Evolutionary conservation across 2,888 invertebrate species (phyloP).

Genomic region (Toxonevra muliebris): DNA sequence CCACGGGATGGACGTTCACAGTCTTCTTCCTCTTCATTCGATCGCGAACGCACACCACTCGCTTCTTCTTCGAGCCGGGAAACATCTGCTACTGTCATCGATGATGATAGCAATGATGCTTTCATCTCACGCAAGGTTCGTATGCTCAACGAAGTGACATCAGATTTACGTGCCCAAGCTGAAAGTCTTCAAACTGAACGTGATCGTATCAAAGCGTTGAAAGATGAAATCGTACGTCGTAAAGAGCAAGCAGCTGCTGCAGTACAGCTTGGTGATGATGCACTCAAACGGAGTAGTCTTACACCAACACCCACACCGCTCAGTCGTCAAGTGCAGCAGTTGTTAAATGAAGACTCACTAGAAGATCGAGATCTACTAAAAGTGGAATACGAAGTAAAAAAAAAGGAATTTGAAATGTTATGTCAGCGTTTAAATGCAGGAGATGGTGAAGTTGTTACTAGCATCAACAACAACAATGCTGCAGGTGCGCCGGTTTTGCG

Average conservation of each 20-base stretch:
- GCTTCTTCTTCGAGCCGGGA: slow-evolving; percentile 13
- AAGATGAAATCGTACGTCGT: slow-evolving; percentile 61
- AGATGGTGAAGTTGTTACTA: slow-evolving; percentile 38
- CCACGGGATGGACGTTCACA: slow-evolving; percentile 19
- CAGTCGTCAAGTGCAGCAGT: slow-evolving; percentile 45
- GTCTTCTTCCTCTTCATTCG: slow-evolving; percentile 38
- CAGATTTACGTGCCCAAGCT: slow-evolving; percentile 62
- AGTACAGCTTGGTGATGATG: slow-evolving; percentile 57
- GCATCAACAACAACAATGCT: slow-evolving; percentile 17
- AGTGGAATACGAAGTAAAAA: slow-evolving; percentile 59
- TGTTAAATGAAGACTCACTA: slow-evolving; percentile 46
- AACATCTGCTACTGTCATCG: slow-evolving; percentile 52
- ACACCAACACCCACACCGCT: slow-evolving; percentile 57
- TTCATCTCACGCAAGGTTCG: slow-evolving; percentile 63
- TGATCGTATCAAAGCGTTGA: slow-evolving; percentile 60
- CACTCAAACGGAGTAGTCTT: slow-evolving; percentile 53
- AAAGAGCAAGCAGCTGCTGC: slow-evolving; percentile 57
- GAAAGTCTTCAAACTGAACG: slow-evolving; percentile 60
- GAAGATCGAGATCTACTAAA: slow-evolving; percentile 55
- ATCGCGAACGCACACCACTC: slow-evolving; percentile 52
- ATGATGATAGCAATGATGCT: slow-evolving; percentile 60
- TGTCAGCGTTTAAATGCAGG: slow-evolving; percentile 43
- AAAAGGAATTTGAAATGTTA: slow-evolving; percentile 58
- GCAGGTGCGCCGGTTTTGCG: not conserved
- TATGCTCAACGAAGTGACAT: slow-evolving; percentile 62